These are phyloP conservation scores for Pelosia muscerda DNA, from an alignment of 2,888 invertebrate genomes.

Conservation along the genomic window DNA sequence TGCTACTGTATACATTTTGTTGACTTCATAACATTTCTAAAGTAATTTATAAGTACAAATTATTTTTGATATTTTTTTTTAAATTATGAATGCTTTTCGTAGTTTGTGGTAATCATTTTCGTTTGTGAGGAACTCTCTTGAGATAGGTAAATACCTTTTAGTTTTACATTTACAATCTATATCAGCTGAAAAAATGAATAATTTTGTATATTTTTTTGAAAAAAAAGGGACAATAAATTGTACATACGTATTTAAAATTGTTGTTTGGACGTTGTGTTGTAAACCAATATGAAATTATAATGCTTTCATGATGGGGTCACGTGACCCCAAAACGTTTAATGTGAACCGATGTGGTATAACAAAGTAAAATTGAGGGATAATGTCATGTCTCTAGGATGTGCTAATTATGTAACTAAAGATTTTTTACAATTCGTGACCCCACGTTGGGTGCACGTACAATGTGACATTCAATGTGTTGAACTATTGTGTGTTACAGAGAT, in stretches of 20 bases:
- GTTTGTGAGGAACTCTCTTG: not conserved
- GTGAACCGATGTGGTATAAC: not conserved
- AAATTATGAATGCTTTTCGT: constrained; percentile 17
- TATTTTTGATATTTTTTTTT: constrained; percentile 32
- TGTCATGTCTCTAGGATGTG: not conserved
- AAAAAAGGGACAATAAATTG: constrained; percentile 11
- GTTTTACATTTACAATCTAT: not conserved
- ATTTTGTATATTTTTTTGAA: not conserved
- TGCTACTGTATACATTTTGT: constrained; percentile 5
- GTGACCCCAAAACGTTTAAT: not conserved
- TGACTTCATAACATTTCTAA: constrained; percentile 46
- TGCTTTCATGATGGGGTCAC: not conserved
- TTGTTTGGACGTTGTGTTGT: not conserved
- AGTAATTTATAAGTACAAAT: constrained; percentile 40
- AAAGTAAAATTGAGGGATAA: not conserved
- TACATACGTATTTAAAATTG: not conserved
- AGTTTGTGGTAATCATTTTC: not conserved
- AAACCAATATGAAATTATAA: not conserved
- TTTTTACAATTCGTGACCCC: not conserved
- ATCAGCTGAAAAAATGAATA: not conserved
- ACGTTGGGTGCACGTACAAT: not conserved
- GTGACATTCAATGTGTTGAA: not conserved
- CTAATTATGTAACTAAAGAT: not conserved
- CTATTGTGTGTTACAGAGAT: not conserved
- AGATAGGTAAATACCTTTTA: not conserved